Evolutionary conservation across 2,113 vertebrate genomes (phyloP), one percentile per base, ranked within the genome.

Genomic region (Rhinichthys klamathensis): DNA sequence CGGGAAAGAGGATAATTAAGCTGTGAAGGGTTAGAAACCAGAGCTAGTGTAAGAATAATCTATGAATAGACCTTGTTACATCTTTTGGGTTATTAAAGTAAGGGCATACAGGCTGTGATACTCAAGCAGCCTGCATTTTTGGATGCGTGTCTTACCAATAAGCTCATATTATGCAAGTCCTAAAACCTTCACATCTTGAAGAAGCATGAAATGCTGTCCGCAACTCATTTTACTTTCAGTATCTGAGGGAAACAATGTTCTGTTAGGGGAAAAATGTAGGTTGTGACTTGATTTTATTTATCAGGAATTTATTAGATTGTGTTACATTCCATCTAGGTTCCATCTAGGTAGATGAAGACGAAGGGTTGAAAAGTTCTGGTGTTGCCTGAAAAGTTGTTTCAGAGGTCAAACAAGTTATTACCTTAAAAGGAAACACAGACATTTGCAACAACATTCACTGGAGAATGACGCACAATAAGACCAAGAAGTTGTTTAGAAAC

Each of bases 1-100:
- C 0, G 3, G 12, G 12, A 46, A 80, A 65, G 23, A 65, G 60
- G 25, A 80, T 80, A 80, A 80, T 80, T 80, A 80, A 80, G 41
- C n/a, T 46, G 25, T 25, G 41, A 46, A 46, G 78, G 3, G 60
- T 46, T 80, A 65, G 78, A 80, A 80, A 80, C 32, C 6, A 41
- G 23, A 60, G 76, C 35, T 41, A 10, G 12, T 44, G 56, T 61
- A 44, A 41, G 2, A 80, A 41, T 23, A 25, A 46, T 65, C 8
- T 25, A 27, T 65, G 9, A 49, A 49, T 4, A 80, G 60, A 80
- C 78, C 78, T 49, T 80, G 35, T 32, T 44, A 58, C 35, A 44
- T 41, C 35, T 18, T 80, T 41, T 8, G 3, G 23, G 38, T 80
- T 41, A 25, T 63, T 41, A 80, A 44, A 63, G 35, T 23, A 44